Evolutionary conservation across 2,888 invertebrate species (phyloP), one percentile per base, ranked within the genome.

Genomic region (Drosophila borealis): DNA sequence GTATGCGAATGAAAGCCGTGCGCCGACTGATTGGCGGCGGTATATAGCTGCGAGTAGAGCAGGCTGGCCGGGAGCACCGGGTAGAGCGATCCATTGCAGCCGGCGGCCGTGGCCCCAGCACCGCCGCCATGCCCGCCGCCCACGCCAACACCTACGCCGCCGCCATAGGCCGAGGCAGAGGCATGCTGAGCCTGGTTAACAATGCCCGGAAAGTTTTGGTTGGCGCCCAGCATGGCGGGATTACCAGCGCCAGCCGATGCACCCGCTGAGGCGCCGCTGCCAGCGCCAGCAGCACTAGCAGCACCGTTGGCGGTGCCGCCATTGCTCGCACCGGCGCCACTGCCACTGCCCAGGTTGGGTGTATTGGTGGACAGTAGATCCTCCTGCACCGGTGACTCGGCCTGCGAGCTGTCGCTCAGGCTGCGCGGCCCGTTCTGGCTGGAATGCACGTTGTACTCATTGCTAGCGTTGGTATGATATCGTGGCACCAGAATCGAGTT

Each of bases 351-450:
- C 79, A 95, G 91, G 89, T 94, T 94, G 5, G 94, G 94, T 3
- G 94, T 94, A 86, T 95, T 95, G 6, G 95, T 94, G 2, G 95
- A 94, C 39, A 95, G 93, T 3, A 95, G 92, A 82, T 96, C 96
- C 89, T 96, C 96, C 93, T 96, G 96, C 14, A 96, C 96, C 2
- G 96, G 96, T 39, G 96, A 96, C 89, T 96, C 96, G 3, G 96
- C 96, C 70, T 96, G 95, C 37, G 96, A 96, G 41, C 96, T 96
- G 91, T 96, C 97, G 80, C 96, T 96, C 33, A 97, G 92, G 13
- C 96, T 96, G 44, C 97, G 93, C 0, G 97, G 96, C 2, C 95
- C 95, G 19, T 94, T 93, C 75, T 95, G 93, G 80, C 95, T 93
- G 37, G 92, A 91, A 78, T 93, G 93, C 10, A 93, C 92, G 61